Base-by-base conservation (phyloP, 2,888 invertebrate genomes). In the Neoaliturus tenellus region DNA sequence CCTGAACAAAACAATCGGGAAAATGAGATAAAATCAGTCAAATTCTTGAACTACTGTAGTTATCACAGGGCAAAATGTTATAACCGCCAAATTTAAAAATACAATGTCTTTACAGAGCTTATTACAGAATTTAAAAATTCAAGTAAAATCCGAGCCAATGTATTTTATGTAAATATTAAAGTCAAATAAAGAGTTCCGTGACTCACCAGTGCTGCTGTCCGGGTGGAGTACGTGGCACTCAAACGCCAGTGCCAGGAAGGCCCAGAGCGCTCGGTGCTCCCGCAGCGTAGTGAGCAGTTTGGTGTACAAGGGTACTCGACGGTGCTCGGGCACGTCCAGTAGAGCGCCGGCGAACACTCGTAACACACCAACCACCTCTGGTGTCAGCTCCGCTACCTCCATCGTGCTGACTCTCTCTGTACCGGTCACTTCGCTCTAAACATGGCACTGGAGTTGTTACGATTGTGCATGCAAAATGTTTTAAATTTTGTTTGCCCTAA, bases 311-410 rank as follows among this genome's bases (percentile, higher is more conserved):
- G 96, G 95, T 82, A 95, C 91, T 82, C 98, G 92, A 67, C 99
- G 93, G 90, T 99, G 99, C 88, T 97, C 96, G 0, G 99, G 99
- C 20, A 99, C 97, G 90, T 99, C 97, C 0, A 96, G 92, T 67
- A 98, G 93, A 0, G 97, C 97, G 88, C 97, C 96, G 0, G 98
- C 96, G 90, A 99, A 99, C 69, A 98, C 96, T 69, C 97, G 93
- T 25, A 98, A 91, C 20, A 98, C 94, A 0, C 94, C 93, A 25
- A 80, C 67, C 73, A 71, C 28, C 44, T 73, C 83, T 28, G 75
- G 35, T 6, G 83, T 67, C 67, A 83, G n/a, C 23, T 83, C 62
- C 12, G 44, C 85, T 4, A 62, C 62, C 1, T 8, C 12, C 25
- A 6, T 5, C 4, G 1, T 20, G 31, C 14, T 12, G 20, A 31